Evolutionary conservation across 2,888 invertebrate genomes (phyloP), one percentile per base, ranked within the genome.

Genomic region (Philhelius pedissequus): DNA sequence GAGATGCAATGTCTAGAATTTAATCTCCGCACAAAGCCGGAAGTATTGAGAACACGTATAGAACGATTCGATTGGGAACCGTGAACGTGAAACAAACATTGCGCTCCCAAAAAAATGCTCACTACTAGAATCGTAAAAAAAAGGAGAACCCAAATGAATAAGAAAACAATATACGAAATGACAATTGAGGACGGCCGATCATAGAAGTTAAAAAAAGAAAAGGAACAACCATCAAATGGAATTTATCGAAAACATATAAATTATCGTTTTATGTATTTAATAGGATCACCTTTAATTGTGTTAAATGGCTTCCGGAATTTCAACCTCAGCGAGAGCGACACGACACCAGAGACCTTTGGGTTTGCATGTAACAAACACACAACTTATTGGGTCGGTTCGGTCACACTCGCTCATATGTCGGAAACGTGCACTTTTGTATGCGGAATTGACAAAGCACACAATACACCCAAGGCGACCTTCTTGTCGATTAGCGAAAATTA

Each of bases 231-330:
- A 56, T 56, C 56, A 30, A 20, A 56, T 50, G 27, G 58, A 79
- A 76, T 76, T 80, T 71, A 84, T 84, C 75, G 80, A 76, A 84
- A 80, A 84, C 84, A 71, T 80, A 84, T 84, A 84, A 84, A 84
- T 84, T 84, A 84, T 84, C 70, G 75, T 84, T 84, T 84, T 84
- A 76, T 84, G 71, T 71, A 80, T 71, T 54, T 84, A 84, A 84
- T 84, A 84, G 84, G 84, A 84, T 84, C 84, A 84, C 84, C 75
- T 83, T 79, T 79, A 80, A 80, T 80, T 84, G 84, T 84, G 84
- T 84, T 64, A 73, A 76, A 84, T 80, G 84, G 84, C 84, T 84
- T 84, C 84, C 84, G 84, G 84, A 84, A 84, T 80, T 79, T 50
- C 66, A 76, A 70, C 75, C 68, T 75, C 25, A 64, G 43, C 35